Evolutionary conservation across 2,113 vertebrate species (phyloP).

Genomic region (Ranitomeya variabilis): DNA sequence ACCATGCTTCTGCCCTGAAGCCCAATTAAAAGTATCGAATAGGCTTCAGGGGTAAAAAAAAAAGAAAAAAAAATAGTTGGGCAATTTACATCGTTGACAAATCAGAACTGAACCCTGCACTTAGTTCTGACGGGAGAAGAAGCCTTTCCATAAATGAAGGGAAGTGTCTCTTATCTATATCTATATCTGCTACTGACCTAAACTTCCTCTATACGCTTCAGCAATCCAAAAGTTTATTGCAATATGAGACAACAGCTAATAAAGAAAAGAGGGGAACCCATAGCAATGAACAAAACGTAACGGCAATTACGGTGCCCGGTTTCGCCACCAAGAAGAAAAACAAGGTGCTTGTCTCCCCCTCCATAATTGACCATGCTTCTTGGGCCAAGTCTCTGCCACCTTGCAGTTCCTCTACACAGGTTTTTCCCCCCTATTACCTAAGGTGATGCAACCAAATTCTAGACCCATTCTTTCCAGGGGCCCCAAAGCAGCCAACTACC

Average conservation of each 20-base stretch:
- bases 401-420: too few relatives aligned
- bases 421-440: too few relatives aligned
- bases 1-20: conserved; percentile 66
- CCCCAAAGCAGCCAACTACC: too few relatives aligned
- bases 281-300: too few relatives aligned
- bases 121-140: not conserved
- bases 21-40: conserved; percentile 62
- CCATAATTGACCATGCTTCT: too few relatives aligned
- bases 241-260: not conserved
- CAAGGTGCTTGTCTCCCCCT: too few relatives aligned
- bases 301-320: too few relatives aligned
- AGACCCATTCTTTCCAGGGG: too few relatives aligned
- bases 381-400: too few relatives aligned
- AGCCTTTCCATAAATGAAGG: not conserved
- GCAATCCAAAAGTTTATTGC: not conserved
- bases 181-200: not conserved
- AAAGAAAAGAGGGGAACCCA: too few relatives aligned
- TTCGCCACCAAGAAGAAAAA: too few relatives aligned
- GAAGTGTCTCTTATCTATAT: not conserved
- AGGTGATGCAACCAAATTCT: too few relatives aligned
- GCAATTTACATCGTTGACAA: conserved; percentile 16
- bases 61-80: conserved; percentile 36
- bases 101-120: conserved; percentile 3
- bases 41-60: conserved; percentile 57
- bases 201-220: conserved; percentile 2